Conservation (phyloP, 2,797 vertebrate species). For the Enteromius paludinosus region DNA sequence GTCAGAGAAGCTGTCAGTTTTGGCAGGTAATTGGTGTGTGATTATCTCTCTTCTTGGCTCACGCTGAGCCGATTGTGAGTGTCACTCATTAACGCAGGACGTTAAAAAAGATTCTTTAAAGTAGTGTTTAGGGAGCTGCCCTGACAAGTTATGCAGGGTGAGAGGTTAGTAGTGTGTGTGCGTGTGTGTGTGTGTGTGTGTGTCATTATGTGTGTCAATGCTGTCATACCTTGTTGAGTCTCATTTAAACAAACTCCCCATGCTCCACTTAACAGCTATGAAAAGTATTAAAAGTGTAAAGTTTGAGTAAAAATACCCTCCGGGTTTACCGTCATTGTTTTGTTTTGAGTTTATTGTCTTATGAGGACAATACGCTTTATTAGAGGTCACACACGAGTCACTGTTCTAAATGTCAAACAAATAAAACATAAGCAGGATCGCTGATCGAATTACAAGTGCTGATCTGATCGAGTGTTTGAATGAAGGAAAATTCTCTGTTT, state of each 20-base stretch:
- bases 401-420: neutral
- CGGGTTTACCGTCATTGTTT: slow-evolving; percentile 5
- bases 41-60: slow-evolving; percentile 65
- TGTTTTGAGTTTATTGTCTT: neutral
- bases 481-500: neutral
- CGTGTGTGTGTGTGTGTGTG: slow-evolving; percentile 35
- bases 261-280: neutral
- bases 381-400: neutral
- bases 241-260: slow-evolving; percentile 11
- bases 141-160: slow-evolving; percentile 63
- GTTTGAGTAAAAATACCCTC: neutral
- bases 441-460: neutral
- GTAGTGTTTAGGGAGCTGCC: slow-evolving; percentile 62
- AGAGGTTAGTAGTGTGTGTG: slow-evolving; percentile 52
- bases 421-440: neutral
- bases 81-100: slow-evolving; percentile 67
- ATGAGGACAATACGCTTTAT: neutral
- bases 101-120: slow-evolving; percentile 60
- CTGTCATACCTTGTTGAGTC: slow-evolving; percentile 9
- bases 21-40: slow-evolving; percentile 69
- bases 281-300: slow-evolving; percentile 9
- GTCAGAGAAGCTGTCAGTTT: slow-evolving; percentile 63
- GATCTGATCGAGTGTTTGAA: neutral
- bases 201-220: slow-evolving; percentile 28
- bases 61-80: slow-evolving; percentile 59